Base-by-base conservation (phyloP, 1,140 invertebrate genomes). In the Zaprionus ornatus region DNA sequence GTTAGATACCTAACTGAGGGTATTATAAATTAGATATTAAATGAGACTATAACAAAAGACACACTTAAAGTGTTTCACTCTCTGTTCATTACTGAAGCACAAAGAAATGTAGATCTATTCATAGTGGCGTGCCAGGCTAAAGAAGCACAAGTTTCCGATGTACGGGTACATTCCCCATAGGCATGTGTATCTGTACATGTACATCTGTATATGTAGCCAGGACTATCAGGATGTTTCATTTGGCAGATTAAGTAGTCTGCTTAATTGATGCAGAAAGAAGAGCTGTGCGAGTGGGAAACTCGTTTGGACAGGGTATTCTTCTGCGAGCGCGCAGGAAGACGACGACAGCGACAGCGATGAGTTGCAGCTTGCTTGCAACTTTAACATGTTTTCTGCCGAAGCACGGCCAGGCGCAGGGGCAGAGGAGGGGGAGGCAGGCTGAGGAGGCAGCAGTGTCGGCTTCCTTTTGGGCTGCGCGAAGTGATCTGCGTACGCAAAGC, bases 341-440 rank as follows among this genome's bases (percentile, higher is more conserved):
- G 37, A 4, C 19, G 32, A 21, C 29, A 32, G 29, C 29, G 19
- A 57, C 32, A 9, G 21, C 37, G 10, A 48, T 57, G 81, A 74
- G 64, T 87, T 87, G 83, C 84, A 87, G 84, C 84, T 87, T 87
- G 83, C 83, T 45, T 45, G 40, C 40, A 82, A 87, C 79, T 87
- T 86, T 82, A 82, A 87, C 83, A 77, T 80, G 82, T 79, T 86
- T 86, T 82, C 86, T 40, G 37, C 15, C 15, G 15, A n/a, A n/a
- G 15, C 37, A 21, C 3, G 19, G n/a, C 21, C 27, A 21, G 4
- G 15, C 10, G 21, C 17, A 37, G 45, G 35, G 17, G 7, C 45
- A 63, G 45, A 35, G 9, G 29, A 32, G 3, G 29, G 29, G 29
- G 29, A 32, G 29, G 27, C 27, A 27, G 25, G 25, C n/a, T 13